A percentile compares a stretch with the other conserved stretches of the same genome.
These are phyloP conservation scores for Zosterops lateralis DNA, from an alignment of 2,113 vertebrate genomes.

Conservation along the genomic window DNA sequence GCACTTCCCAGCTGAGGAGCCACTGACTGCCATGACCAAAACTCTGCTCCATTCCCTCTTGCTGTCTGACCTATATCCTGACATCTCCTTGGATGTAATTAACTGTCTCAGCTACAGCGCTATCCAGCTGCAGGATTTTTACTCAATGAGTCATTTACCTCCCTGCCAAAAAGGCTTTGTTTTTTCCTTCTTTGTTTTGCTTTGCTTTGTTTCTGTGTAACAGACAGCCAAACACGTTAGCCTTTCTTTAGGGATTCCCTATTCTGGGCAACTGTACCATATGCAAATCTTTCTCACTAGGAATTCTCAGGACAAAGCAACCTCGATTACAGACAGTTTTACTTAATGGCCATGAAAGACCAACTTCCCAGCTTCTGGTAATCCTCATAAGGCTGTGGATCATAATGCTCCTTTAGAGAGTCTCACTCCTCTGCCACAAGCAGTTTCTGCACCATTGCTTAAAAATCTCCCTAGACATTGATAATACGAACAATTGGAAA, in stretches of 20 bases:
- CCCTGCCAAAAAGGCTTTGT: conserved; percentile 3
- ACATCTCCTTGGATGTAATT: conserved; percentile 17
- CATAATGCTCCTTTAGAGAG: background rate
- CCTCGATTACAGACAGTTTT: background rate
- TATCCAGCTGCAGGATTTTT: conserved; percentile 39
- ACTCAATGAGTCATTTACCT: background rate
- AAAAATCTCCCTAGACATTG: background rate
- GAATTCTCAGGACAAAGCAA: background rate
- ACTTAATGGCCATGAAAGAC: background rate
- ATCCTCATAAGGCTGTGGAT: background rate
- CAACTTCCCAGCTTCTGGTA: background rate
- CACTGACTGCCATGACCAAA: background rate
- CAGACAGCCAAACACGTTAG: background rate
- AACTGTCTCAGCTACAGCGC: conserved; percentile 8
- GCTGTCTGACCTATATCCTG: background rate
- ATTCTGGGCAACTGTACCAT: background rate
- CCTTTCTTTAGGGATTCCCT: conserved; percentile 8
- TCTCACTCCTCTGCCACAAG: background rate
- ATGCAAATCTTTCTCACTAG: background rate
- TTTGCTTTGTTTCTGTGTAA: conserved; percentile 26
- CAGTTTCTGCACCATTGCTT: background rate
- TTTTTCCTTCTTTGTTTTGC: conserved; percentile 4
- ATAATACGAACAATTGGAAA: background rate
- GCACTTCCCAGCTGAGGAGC: background rate
- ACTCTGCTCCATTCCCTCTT: background rate